Evolutionary conservation across 2,113 vertebrate species (phyloP).

Genomic region (Epinephelus lanceolatus): DNA sequence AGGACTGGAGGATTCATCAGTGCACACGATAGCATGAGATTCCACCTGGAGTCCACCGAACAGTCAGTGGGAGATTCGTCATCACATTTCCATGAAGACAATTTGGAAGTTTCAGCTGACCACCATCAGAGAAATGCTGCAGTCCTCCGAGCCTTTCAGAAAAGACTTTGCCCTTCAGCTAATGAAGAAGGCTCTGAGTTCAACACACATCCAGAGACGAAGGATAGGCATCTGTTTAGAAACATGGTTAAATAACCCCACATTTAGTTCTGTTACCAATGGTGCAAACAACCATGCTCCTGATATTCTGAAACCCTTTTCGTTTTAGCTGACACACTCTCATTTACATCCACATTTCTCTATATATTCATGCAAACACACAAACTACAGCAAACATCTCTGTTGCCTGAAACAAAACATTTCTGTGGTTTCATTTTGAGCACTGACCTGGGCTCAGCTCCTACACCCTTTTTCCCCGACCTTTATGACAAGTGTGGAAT

Average conservation of each 20-base stretch:
- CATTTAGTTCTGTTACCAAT: background rate
- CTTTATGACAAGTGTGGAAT: background rate
- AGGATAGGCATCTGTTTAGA: background rate
- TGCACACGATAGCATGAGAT: constrained; percentile 26
- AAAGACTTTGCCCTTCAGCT: constrained; percentile 9
- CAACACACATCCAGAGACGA: background rate
- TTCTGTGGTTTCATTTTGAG: background rate
- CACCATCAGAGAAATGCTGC: background rate
- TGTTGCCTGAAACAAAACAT: background rate
- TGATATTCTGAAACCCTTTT: background rate
- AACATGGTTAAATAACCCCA: background rate
- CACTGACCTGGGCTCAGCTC: background rate
- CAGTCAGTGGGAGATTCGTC: constrained; percentile 3
- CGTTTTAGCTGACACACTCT: background rate
- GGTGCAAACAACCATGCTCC: background rate
- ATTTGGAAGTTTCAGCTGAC: constrained; percentile 26
- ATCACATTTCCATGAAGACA: constrained; percentile 46
- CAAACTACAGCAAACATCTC: background rate
- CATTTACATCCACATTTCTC: background rate
- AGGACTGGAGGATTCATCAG: constrained; percentile 48
- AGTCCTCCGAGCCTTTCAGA: background rate
- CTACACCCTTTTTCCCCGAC: background rate
- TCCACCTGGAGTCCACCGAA: constrained; percentile 16
- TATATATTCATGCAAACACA: background rate
- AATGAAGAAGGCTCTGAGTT: constrained; percentile 9